Evolutionary conservation across 2,113 vertebrate species (phyloP).

Genomic region (Burhinus oedicnemus): DNA sequence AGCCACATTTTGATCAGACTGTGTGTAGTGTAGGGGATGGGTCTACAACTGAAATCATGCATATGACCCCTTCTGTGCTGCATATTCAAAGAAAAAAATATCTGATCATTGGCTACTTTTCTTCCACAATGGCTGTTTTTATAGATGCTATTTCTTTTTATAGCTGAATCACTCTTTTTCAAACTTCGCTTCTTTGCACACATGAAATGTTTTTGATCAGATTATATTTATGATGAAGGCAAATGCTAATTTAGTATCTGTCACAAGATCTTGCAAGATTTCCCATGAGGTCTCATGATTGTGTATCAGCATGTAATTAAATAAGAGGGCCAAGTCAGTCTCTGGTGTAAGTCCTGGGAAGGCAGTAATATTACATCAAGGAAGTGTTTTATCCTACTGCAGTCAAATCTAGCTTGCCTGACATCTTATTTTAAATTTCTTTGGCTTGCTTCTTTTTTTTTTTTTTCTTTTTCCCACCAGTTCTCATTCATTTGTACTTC

Average conservation of each 20-base stretch:
- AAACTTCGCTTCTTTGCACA: neutral
- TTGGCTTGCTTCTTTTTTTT: neutral
- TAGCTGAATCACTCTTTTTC: neutral
- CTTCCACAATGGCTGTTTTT: neutral
- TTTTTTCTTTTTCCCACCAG: neutral
- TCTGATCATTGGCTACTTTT: neutral
- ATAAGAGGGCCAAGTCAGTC: slow-evolving; percentile 1
- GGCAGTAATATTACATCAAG: neutral
- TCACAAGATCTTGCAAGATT: slow-evolving; percentile 45
- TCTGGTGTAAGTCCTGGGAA: neutral
- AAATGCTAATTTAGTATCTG: slow-evolving; percentile 53
- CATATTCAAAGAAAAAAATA: neutral
- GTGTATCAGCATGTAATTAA: slow-evolving; percentile 42
- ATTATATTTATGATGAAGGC: neutral
- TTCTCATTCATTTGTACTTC: neutral
- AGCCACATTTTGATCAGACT: neutral
- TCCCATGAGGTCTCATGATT: slow-evolving; percentile 30
- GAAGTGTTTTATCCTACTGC: neutral
- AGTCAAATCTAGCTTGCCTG: neutral
- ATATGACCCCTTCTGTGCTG: neutral
- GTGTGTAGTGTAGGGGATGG: neutral
- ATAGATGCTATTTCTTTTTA: neutral
- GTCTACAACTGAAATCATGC: neutral
- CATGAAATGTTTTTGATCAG: slow-evolving; percentile 26
- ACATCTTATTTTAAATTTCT: neutral